Evolutionary conservation across 2,113 vertebrate genomes (phyloP), one percentile per base, ranked within the genome.

Genomic region (Addax nasomaculatus): DNA sequence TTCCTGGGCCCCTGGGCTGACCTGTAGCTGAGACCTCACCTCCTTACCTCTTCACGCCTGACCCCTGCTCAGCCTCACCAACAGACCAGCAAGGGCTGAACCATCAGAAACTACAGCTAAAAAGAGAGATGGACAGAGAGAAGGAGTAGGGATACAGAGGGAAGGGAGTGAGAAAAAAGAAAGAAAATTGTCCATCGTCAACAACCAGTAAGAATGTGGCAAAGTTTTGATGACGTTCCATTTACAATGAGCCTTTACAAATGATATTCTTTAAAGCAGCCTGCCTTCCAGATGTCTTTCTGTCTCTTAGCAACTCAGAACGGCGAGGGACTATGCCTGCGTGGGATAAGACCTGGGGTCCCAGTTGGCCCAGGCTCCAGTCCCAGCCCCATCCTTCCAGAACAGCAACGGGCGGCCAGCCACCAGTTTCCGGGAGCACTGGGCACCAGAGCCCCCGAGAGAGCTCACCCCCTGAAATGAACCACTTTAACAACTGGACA

Each of bases 371-470:
- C 30, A 14, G 53, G 25, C 80, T 64, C 17, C 5, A 1, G 51
- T 53, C 47, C 36, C 17, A 15, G 55, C 23, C 10, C 55, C 6
- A 13, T 53, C 64, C n/a, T 36, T 55, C 33, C 39, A 14, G n/a
- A 23, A 11, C 7, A 10, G n/a, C 43, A 47, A 80, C 6, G 1
- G 11, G 45, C 7, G 15, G 25, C 16, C 30, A 11, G 43, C 0
- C 7, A 15, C 13, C 83, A 49, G 36, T 51, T 21, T 67, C 17
- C 0, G 16, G n/a, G 57, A 92, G 10, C 33, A 10, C 47, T 57
- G 3, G 0, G 16, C 53, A 30, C 6, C 45, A 4, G n/a, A 78
- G 45, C 47, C 39, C 53, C 85, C 0, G 0, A 27, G 13, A n/a
- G 13, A 43, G 43, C 33, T 85, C 53, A 33, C 11, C 12, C 30